Evolutionary conservation across 2,797 vertebrate species (phyloP), one percentile per base, ranked within the genome.

Genomic region (Danio kyathit): DNA sequence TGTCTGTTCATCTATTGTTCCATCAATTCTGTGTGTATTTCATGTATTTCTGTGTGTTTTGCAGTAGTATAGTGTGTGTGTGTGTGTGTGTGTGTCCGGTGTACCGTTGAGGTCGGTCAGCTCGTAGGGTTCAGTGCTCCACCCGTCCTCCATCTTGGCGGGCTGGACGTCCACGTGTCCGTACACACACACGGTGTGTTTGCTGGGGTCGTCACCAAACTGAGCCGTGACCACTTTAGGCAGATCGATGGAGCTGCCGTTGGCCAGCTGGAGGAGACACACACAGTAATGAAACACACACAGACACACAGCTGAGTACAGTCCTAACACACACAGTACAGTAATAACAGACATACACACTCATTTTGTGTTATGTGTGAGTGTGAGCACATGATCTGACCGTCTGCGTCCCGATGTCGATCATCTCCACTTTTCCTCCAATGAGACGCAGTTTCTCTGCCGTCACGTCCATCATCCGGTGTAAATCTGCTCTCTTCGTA

Each of bases 161-260:
- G 95, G 94, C 82, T 96, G 95, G 51, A 96, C 92, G 0, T 96
- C 95, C 84, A 94, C 91, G 0, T 96, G 95, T 11, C 95, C 95
- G 1, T 96, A 96, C 11, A 95, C 78, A 80, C 94, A 95, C 63
- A 96, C 89, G 0, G 93, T 95, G 82, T 83, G 73, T 83, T 95
- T 95, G 75, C 41, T 85, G 14, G 88, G 57, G 78, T 95, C 93
- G 1, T 66, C 92, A 49, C 94, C 94, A 74, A 95, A 93, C 81
- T 89, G 87, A 73, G 93, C 94, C 0, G 92, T 93, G 75, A 93
- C 94, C 76, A 96, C 94, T 84, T 93, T 93, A 19, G 95, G 95
- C 64, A 95, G 67, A 1, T 86, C 87, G 14, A 95, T 11, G 0
- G 4, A 90, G 80, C 85, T 85, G 0, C 93, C 93, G 1, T 90